Evolutionary conservation across 1,140 invertebrate species (phyloP).

Genomic region (Cotesia vestalis): DNA sequence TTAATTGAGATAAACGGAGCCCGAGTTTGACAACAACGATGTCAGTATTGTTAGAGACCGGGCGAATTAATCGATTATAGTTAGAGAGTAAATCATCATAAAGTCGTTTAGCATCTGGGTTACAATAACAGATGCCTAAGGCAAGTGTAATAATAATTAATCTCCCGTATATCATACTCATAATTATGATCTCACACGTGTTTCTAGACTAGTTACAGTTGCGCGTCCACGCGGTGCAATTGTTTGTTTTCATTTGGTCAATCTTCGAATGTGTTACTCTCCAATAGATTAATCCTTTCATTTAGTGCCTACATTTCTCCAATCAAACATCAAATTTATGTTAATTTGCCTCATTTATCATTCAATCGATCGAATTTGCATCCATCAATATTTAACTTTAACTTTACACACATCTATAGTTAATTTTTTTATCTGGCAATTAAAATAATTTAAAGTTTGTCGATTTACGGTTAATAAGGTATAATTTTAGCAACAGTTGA

Average conservation of each 20-base stretch:
- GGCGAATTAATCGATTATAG: slow-evolving; percentile 94
- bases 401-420: too few species aligned
- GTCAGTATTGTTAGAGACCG: slow-evolving; percentile 92
- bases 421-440: too few species aligned
- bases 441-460: not conserved
- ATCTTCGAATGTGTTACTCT: not conserved
- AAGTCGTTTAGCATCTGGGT: slow-evolving; percentile 90
- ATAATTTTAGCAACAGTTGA: too few species aligned
- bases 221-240: slow-evolving; percentile 1
- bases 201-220: not conserved
- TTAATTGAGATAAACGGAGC: slow-evolving; percentile 90
- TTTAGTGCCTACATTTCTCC: too few species aligned
- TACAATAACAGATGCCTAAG: slow-evolving; percentile 62
- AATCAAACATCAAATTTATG: too few species aligned
- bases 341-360: too few species aligned
- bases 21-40: slow-evolving; percentile 93
- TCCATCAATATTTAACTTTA: too few species aligned
- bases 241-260: slow-evolving; percentile 16
- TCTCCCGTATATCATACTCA: slow-evolving; percentile 41
- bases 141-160: slow-evolving; percentile 46
- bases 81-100: slow-evolving; percentile 95
- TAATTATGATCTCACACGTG: slow-evolving; percentile 39
- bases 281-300: too few species aligned
- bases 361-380: too few species aligned
- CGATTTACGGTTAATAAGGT: not conserved